Base-by-base conservation (phyloP, 2,888 invertebrate species). In the Drosophila yooni region DNA sequence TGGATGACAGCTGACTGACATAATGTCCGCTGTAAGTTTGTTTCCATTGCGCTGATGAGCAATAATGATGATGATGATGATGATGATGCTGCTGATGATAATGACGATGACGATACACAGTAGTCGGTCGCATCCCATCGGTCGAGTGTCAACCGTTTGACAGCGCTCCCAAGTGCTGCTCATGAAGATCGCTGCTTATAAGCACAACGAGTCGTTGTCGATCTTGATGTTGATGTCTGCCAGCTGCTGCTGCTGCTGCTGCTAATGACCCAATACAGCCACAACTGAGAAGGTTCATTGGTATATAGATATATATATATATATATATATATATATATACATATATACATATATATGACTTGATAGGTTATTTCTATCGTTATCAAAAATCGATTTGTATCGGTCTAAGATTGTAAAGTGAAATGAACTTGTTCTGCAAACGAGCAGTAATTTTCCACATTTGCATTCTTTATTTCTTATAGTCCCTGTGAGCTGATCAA, bases 1-100 rank as follows among this genome's bases (percentile, higher is more conserved):
- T 71, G 78, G 73, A 70, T 88, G 86, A 88, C 86, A 86, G 81
- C 82, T 88, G 86, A 85, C 85, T 87, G 86, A 87, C 86, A 87
- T 86, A 88, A 87, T 84, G 86, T 83, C 67, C 74, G 79, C 65
- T 69, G 75, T 71, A 71, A 75, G 78, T 72, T 77, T 75, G 69
- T 68, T 77, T 64, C 70, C 76, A 70, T 76, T 79, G 57, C 71
- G 46, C 53, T 74, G 74, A 77, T 74, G 78, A 74, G 78, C 70
- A 50, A 60, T 79, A 62, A 70, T 79, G 67, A 74, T 70, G 43
- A 61, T 72, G 74, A 70, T 75, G 33, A 65, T 79, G 50, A 40
- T 63, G n/a, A 46, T 50, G n/a, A 46, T 50, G 25, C 56, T 74
- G 21, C 40, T 46, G 21, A 21, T 62, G 53, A 34, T 48, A 68